Percentiles rank a stretch among this genome's conserved stretches.
phyloP scores from a whole-genome alignment of 2,888 invertebrate species.

The Stictocephala bisonia region DNA sequence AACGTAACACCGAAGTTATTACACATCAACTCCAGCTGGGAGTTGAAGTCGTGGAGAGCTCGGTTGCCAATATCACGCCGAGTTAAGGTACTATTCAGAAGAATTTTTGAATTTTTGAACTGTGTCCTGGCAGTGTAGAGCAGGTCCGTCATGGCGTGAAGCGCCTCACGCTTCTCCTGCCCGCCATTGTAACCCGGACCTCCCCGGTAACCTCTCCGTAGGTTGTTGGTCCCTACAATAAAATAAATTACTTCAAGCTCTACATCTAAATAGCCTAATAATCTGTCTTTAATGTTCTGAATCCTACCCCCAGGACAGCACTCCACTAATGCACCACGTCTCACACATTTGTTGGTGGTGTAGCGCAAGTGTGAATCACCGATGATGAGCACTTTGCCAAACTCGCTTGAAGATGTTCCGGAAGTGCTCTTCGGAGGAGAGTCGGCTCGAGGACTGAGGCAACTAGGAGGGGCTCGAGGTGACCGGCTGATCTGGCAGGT shows the following conservation, averaged over 20 bases:
- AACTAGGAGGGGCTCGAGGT: no score
- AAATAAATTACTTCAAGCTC: background rate
- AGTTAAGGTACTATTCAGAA: slow-evolving; percentile 7
- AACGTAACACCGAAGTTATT: slow-evolving; percentile 10
- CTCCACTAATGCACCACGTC: background rate
- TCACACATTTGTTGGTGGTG: background rate
- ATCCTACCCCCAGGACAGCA: slow-evolving; percentile 9
- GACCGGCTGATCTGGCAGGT: no score
- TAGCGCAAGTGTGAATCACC: slow-evolving; percentile 12
- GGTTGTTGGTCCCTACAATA: slow-evolving; percentile 15
- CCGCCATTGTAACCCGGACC: slow-evolving; percentile 21
- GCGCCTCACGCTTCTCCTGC: slow-evolving; percentile 3
- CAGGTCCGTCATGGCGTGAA: slow-evolving; percentile 16
- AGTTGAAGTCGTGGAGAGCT: slow-evolving; percentile 10
- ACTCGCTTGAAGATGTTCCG: no score
- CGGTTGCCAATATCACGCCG: background rate
- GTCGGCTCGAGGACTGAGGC: no score
- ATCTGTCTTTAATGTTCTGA: background rate
- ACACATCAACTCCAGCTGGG: slow-evolving; percentile 7
- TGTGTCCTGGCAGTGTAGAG: slow-evolving; percentile 7
- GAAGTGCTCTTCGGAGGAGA: no score
- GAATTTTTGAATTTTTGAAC: slow-evolving; percentile 15
- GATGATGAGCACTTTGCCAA: background rate
- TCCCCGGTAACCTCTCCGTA: slow-evolving; percentile 4
- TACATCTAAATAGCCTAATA: background rate